A percentile compares a stretch with the other conserved stretches of the same genome.
Conservation (phyloP, 1,140 invertebrate genomes). For the Magallana gigas region DNA sequence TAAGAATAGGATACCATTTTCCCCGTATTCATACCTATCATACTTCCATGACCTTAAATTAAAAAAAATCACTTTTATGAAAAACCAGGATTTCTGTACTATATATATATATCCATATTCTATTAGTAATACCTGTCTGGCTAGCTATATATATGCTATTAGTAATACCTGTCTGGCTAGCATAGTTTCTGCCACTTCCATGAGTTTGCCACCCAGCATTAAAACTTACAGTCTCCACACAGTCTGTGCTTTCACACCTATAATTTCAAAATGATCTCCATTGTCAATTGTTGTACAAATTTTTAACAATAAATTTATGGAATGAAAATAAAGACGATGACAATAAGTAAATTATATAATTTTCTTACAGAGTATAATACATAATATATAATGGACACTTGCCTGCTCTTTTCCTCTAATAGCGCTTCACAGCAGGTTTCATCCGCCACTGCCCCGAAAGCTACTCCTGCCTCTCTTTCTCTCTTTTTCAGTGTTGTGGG, state of each 20-base stretch:
- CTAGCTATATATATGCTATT: no score
- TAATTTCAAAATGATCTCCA: neutral
- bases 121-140: no score
- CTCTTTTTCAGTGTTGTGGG: neutral
- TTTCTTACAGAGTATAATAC: neutral
- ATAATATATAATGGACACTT: neutral
- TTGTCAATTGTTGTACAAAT: neutral
- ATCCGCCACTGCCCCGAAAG: neutral
- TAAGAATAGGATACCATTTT: no score
- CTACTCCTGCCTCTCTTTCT: neutral
- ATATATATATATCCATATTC: no score
- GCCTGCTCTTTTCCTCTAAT: neutral
- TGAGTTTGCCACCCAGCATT: constrained; percentile 45
- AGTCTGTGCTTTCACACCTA: neutral
- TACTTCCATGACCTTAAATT: no score
- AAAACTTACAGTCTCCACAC: neutral
- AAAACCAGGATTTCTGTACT: no score
- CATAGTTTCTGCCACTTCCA: constrained; percentile 10
- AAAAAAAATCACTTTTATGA: no score
- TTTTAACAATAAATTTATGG: no score
- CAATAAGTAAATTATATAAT: no score
- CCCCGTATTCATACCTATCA: no score
- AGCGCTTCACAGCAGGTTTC: neutral
- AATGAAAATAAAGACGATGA: no score
- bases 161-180: no score